phyloP scores from a whole-genome alignment of 2,888 invertebrate genomes.

The Cartodere bifasciata region DNA sequence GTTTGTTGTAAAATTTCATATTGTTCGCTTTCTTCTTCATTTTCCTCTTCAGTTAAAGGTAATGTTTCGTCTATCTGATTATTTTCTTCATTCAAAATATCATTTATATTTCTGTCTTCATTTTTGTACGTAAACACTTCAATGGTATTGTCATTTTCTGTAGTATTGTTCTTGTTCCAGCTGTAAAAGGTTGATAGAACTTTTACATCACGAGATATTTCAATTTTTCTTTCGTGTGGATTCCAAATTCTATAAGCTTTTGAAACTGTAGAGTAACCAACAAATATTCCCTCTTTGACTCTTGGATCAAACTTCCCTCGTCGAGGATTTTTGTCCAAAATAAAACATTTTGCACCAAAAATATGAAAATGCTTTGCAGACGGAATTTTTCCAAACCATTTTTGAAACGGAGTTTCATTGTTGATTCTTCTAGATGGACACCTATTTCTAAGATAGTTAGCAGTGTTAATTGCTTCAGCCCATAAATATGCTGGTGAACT shows the following conservation, averaged over 20 bases:
- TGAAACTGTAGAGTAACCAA: slow-evolving; percentile 5
- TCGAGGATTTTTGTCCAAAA: no score
- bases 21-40: slow-evolving; percentile 1
- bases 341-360: no score
- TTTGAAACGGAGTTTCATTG: no score
- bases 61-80: slow-evolving; percentile 3
- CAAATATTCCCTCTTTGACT: no score
- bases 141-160: not conserved
- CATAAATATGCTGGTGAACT: no score
- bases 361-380: no score
- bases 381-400: no score
- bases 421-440: no score
- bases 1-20: slow-evolving; percentile 1
- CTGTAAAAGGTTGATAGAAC: no score
- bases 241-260: slow-evolving; percentile 10
- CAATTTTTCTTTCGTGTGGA: slow-evolving; percentile 5
- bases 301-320: no score
- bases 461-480: no score
- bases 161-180: not conserved
- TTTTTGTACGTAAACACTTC: not conserved
- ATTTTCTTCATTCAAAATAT: slow-evolving; percentile 6
- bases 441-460: no score
- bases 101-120: slow-evolving; percentile 1
- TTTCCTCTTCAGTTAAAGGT: slow-evolving; percentile 2
- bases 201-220: slow-evolving; percentile 10